Conservation (phyloP, 2,888 invertebrate species). For the Chelonus formosanus region DNA sequence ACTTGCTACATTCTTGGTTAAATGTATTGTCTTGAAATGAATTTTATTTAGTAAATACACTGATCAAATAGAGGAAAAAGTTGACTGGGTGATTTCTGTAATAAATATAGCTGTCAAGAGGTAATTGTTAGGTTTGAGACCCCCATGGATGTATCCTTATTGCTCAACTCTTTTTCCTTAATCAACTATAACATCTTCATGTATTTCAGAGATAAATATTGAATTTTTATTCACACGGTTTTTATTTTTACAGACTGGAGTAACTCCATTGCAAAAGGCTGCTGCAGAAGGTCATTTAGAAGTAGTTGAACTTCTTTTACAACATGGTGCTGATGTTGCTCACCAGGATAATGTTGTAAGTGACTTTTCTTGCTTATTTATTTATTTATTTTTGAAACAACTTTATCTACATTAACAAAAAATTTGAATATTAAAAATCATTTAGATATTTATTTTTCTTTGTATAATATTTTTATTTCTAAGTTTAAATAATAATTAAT, state of each 20-base stretch:
- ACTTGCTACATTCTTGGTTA: too few relatives aligned
- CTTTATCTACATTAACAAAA: too few relatives aligned
- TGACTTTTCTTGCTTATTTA: conserved; percentile 35
- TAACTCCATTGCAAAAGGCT: conserved; percentile 81
- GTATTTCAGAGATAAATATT: neutral
- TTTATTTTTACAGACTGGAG: conserved; percentile 69
- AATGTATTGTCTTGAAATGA: too few relatives aligned
- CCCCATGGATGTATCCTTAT: too few relatives aligned
- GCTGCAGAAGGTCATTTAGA: conserved; percentile 85
- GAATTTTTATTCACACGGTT: neutral
- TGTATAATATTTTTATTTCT: too few relatives aligned
- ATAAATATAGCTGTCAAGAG: too few relatives aligned
- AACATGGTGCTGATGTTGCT: conserved; percentile 75
- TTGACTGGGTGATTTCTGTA: neutral
- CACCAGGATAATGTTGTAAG: conserved; percentile 79
- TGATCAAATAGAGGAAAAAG: neutral
- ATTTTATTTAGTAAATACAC: neutral
- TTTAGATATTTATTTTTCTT: too few relatives aligned
- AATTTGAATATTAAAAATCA: too few relatives aligned
- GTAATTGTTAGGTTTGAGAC: too few relatives aligned
- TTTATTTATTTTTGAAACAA: neutral
- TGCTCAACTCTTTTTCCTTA: too few relatives aligned
- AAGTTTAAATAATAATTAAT: too few relatives aligned
- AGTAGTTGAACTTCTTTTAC: conserved; percentile 75
- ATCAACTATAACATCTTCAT: too few relatives aligned